These are phyloP conservation scores for Pantala flavescens DNA, from an alignment of 1,140 invertebrate species.

Conservation along the genomic window DNA sequence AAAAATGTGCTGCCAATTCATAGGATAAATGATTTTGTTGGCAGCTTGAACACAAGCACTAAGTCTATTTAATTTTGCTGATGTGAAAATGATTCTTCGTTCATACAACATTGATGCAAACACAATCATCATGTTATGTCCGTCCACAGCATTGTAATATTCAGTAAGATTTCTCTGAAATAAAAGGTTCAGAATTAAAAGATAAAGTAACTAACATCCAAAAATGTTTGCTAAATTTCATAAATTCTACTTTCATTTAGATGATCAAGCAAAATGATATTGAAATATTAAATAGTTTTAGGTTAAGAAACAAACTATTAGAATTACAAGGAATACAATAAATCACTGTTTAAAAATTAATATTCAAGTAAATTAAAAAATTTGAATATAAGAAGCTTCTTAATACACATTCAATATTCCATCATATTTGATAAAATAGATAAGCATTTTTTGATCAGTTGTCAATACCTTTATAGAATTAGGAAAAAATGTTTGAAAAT, in stretches of 20 bases:
- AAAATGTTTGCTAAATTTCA: conserved; percentile 14
- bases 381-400: no score
- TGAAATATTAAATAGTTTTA: no score
- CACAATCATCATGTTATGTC: conserved; percentile 84
- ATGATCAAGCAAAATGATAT: background rate
- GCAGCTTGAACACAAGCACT: conserved; percentile 90
- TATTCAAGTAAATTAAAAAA: no score
- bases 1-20: conserved; percentile 97
- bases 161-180: conserved; percentile 87
- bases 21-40: conserved; percentile 87
- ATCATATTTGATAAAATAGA: no score
- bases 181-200: conserved; percentile 24
- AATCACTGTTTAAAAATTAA: no score
- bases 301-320: no score
- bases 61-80: conserved; percentile 70
- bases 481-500: no score
- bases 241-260: background rate
- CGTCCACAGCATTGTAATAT: conserved; percentile 88
- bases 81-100: conserved; percentile 81
- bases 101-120: conserved; percentile 92
- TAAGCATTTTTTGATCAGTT: no score
- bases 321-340: no score
- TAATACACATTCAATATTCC: no score
- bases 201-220: conserved; percentile 19
- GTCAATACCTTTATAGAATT: no score